phyloP scores from a whole-genome alignment of 2,888 invertebrate species.

The Acrocyrtus sp. region DNA sequence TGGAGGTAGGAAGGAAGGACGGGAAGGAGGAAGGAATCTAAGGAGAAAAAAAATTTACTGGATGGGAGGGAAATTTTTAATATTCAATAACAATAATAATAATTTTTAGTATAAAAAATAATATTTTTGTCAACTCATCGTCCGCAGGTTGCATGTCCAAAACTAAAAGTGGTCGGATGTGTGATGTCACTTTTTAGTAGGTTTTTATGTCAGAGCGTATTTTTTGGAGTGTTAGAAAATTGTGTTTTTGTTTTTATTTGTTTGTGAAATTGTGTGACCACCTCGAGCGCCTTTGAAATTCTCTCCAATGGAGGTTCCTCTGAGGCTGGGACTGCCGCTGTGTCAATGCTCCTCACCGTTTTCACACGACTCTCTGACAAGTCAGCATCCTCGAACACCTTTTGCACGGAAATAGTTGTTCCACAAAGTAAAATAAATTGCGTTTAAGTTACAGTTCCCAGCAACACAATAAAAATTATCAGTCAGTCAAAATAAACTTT shows the following conservation, averaged over 20 bases:
- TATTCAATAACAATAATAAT: constrained; percentile 8
- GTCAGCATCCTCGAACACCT: constrained; percentile 61
- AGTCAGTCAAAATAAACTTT: too few relatives aligned
- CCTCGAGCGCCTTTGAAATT: constrained; percentile 64
- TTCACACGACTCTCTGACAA: constrained; percentile 59
- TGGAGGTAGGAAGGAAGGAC: background rate
- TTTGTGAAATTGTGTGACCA: constrained; percentile 50
- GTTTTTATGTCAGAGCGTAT: constrained; percentile 37
- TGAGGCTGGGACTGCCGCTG: constrained; percentile 35
- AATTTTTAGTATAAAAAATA: constrained; percentile 26
- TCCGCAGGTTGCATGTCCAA: constrained; percentile 40
- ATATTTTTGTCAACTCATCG: constrained; percentile 49
- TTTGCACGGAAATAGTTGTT: constrained; percentile 5
- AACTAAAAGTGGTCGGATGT: constrained; percentile 15
- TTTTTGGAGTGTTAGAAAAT: too few relatives aligned
- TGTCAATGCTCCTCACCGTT: constrained; percentile 60
- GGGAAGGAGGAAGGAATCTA: background rate
- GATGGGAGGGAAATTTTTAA: constrained; percentile 7
- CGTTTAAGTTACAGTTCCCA: too few relatives aligned
- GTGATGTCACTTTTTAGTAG: constrained; percentile 22
- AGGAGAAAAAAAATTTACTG: background rate
- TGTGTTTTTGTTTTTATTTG: constrained; percentile 34
- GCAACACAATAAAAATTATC: too few relatives aligned
- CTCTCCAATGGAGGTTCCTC: constrained; percentile 62
- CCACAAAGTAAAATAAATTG: too few relatives aligned